Conservation (phyloP, 2,888 invertebrate genomes). For the Cynaeus angustus region DNA sequence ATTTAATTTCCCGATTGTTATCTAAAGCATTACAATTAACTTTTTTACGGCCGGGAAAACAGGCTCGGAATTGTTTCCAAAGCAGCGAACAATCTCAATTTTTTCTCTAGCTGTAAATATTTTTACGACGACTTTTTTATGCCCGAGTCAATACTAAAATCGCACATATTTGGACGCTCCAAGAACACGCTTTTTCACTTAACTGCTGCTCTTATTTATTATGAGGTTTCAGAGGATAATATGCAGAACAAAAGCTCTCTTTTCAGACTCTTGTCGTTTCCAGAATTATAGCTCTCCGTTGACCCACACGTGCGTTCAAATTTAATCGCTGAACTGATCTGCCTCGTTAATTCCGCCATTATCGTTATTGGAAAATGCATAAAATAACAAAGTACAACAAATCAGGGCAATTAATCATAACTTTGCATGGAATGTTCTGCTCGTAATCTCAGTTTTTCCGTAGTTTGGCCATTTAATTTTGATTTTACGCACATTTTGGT, state of each 20-base stretch:
- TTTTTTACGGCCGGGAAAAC: conserved; percentile 49
- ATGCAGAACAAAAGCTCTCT: background rate
- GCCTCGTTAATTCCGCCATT: conserved; percentile 4
- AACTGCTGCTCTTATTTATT: conserved; percentile 25
- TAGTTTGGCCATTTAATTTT: background rate
- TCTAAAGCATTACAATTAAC: conserved; percentile 59
- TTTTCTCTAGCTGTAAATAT: conserved; percentile 10
- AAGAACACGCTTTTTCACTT: conserved; percentile 47
- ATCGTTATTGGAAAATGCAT: conserved; percentile 11
- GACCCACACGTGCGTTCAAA: background rate
- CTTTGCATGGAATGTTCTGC: conserved; percentile 2
- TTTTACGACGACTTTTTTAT: conserved; percentile 32
- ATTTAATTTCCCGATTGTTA: conserved; percentile 62
- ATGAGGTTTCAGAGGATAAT: conserved; percentile 3
- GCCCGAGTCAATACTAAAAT: conserved; percentile 41
- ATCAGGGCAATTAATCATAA: conserved; percentile 15
- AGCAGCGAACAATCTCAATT: background rate
- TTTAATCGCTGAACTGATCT: background rate
- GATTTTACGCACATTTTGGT: background rate
- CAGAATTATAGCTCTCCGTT: background rate
- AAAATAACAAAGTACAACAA: conserved; percentile 13
- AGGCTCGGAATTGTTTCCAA: conserved; percentile 27
- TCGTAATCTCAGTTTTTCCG: background rate
- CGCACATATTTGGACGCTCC: conserved; percentile 34
- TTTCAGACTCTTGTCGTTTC: background rate